Percentiles rank a stretch among this genome's conserved stretches.
phyloP scores from a whole-genome alignment of 1,140 invertebrate genomes.

The Diabrotica virgifera region DNA sequence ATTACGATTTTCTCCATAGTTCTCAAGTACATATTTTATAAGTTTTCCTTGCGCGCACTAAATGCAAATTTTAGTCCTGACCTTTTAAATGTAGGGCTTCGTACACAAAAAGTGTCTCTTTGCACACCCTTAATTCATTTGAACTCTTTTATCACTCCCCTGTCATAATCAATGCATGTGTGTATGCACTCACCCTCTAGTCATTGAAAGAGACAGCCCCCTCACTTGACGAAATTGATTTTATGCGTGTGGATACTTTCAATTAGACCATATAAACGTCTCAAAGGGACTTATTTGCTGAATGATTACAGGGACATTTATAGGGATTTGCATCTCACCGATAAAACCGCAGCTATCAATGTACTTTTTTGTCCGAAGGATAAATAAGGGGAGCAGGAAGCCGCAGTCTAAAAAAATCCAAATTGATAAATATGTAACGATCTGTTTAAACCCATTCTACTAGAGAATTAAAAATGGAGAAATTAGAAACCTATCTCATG shows the following conservation, averaged over 20 bases:
- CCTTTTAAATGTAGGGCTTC: neutral
- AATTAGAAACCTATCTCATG: no score
- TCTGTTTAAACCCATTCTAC: no score
- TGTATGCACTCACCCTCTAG: constrained; percentile 31
- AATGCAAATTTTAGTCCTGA: no score
- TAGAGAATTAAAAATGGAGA: no score
- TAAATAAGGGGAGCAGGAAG: neutral
- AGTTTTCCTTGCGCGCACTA: no score
- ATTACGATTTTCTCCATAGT: no score
- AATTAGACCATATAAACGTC: constrained; percentile 38
- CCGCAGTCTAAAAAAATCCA: neutral
- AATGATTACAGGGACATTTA: constrained; percentile 37
- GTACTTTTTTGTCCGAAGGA: neutral
- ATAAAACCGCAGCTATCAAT: constrained; percentile 13
- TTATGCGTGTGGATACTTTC: constrained; percentile 41
- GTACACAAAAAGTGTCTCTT: constrained; percentile 22
- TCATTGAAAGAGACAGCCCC: constrained; percentile 24
- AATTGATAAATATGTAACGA: no score
- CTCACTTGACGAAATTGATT: constrained; percentile 39
- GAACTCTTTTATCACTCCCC: constrained; percentile 33
- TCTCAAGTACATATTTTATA: no score
- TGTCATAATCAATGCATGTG: constrained; percentile 31
- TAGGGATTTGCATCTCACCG: constrained; percentile 36
- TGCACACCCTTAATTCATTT: constrained; percentile 20
- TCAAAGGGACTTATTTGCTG: constrained; percentile 27